Base-by-base conservation (phyloP, 2,113 vertebrate genomes). In the Notarius quadriscutis region DNA sequence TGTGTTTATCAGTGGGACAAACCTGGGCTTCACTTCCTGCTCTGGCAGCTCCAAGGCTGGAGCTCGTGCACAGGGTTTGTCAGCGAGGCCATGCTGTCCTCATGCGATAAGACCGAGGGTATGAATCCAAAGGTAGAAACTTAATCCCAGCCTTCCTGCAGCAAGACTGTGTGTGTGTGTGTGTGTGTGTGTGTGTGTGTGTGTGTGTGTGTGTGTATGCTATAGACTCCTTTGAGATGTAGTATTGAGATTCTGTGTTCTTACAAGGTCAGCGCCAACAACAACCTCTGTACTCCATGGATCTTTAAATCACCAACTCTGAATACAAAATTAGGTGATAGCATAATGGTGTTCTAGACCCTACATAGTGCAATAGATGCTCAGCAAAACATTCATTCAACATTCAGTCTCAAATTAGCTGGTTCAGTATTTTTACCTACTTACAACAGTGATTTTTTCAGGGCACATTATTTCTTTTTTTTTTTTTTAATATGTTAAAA, bases 101-200 rank as follows among this genome's bases (percentile, higher is more conserved):
- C 82, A 84, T 89, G 89, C 87, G 88, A 90, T 91, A 90, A 91
- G 89, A 91, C 77, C 53, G 77, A 87, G 84, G 88, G 88, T 88
- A 82, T 57, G 85, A 89, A 85, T 88, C 84, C 87, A 89, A 83
- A 53, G 85, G 84, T 87, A 88, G 84, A 81, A 88, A 91, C 86
- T 89, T 87, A 89, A 89, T 90, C 88, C 84, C 20, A 84, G 60
- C 71, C 83, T 83, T 84, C 89, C 86, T 89, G 62, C 86, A 84
- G 84, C 87, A 75, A 84, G 74, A 34, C 30, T 77, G 11, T 71
- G 71, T 72, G 72, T 74, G 34, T 34, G 34, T 34, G 34, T 34
- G 34, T 72, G 74, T 53, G 11, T 71, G 69, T 72, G 72, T 72
- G 30, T n/a, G n/a, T n/a, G n/a, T n/a, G 74, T 77, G 11, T 71